Percentiles rank a stretch among this genome's conserved stretches.
These are phyloP conservation scores for Alfaro cultratus DNA, from an alignment of 2,797 vertebrate genomes.

Conservation along the genomic window DNA sequence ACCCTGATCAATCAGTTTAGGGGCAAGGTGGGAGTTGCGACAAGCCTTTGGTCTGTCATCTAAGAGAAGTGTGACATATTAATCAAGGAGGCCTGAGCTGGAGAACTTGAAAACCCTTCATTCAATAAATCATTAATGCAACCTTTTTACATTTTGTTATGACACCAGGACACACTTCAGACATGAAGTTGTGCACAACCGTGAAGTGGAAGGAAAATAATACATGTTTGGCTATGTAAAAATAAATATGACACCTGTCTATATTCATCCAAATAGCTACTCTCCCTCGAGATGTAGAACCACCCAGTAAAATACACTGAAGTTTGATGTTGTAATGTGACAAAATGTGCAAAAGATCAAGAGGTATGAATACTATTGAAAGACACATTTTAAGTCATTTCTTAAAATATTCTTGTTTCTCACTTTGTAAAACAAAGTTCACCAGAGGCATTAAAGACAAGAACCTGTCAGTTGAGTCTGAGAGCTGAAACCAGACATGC, in stretches of 20 bases:
- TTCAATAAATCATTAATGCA: not conserved
- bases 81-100: slow-evolving; percentile 33
- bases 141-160: not conserved
- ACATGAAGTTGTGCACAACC: not conserved
- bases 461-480: slow-evolving; percentile 42
- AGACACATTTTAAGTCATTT: not conserved
- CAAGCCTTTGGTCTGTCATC: slow-evolving; percentile 63
- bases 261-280: not conserved
- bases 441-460: slow-evolving; percentile 9
- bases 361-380: not conserved
- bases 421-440: slow-evolving; percentile 42
- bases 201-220: not conserved
- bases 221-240: not conserved
- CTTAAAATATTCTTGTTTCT: not conserved
- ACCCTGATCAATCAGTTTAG: slow-evolving; percentile 62
- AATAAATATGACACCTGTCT: no score
- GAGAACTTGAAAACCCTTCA: slow-evolving; percentile 13
- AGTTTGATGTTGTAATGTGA: not conserved
- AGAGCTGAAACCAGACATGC: slow-evolving; percentile 34
- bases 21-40: slow-evolving; percentile 36
- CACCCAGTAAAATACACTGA: not conserved
- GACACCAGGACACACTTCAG: not conserved
- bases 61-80: slow-evolving; percentile 57
- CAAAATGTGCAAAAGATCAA: not conserved
- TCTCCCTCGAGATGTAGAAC: not conserved